Evolutionary conservation across 1,140 invertebrate species (phyloP).

Genomic region (Carposina sasakii): DNA sequence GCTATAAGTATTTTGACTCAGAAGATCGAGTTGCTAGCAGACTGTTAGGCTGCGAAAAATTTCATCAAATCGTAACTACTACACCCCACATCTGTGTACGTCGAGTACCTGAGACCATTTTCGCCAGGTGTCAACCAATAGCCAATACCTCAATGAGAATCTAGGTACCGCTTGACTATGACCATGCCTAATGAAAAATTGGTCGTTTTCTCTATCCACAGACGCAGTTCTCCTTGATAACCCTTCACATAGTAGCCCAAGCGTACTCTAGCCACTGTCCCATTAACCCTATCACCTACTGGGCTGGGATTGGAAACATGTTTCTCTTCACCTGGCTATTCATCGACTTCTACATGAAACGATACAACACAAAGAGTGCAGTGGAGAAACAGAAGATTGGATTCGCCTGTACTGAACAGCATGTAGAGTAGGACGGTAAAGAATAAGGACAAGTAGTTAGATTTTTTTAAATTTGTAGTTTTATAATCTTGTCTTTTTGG

Average conservation of each 20-base stretch:
- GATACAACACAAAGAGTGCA: background rate
- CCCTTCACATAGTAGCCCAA: slow-evolving; percentile 77
- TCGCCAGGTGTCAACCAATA: background rate
- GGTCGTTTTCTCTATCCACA: slow-evolving; percentile 56
- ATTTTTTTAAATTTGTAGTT: no score
- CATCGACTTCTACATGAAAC: slow-evolving; percentile 30
- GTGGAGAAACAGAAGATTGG: background rate
- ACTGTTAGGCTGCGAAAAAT: background rate
- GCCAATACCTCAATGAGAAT: background rate
- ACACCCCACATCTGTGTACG: background rate
- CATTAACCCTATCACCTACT: slow-evolving; percentile 25
- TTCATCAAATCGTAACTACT: background rate
- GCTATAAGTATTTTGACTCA: no score
- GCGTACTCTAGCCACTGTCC: slow-evolving; percentile 28
- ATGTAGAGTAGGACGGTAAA: no score
- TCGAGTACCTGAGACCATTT: background rate
- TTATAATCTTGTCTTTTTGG: no score
- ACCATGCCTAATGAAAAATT: background rate
- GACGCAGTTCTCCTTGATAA: slow-evolving; percentile 86
- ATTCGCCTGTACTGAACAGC: no score
- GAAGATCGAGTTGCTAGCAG: background rate
- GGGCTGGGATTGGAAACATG: slow-evolving; percentile 28
- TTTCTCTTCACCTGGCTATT: slow-evolving; percentile 31
- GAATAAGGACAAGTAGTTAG: no score
- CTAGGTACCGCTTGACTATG: background rate